A percentile compares a stretch with the other conserved stretches of the same genome.
Evolutionary conservation across 2,888 invertebrate species (phyloP).

Genomic region (Tinea pellionella): DNA sequence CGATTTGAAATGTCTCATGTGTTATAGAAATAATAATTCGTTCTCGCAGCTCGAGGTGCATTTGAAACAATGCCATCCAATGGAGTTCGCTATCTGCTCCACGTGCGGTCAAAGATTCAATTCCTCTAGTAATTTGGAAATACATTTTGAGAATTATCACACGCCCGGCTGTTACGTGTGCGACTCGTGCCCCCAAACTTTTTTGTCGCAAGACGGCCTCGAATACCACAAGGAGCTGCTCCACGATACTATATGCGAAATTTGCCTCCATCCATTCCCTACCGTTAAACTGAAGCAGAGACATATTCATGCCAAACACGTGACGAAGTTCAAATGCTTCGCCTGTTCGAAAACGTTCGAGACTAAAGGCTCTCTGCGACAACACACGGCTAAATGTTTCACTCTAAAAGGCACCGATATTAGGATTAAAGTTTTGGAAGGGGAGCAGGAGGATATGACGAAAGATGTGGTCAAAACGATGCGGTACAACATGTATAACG

Average conservation of each 20-base stretch:
- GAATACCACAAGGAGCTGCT: slow-evolving; percentile 35
- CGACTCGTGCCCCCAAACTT: slow-evolving; percentile 31
- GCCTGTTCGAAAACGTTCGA: slow-evolving; percentile 36
- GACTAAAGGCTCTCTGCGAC: slow-evolving; percentile 39
- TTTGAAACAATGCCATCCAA: slow-evolving; percentile 35
- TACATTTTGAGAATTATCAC: slow-evolving; percentile 36
- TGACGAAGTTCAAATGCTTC: slow-evolving; percentile 38
- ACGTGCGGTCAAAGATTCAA: slow-evolving; percentile 37
- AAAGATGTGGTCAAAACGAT: slow-evolving; percentile 40
- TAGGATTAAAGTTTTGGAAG: neutral
- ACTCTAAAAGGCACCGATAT: neutral
- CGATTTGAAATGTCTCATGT: slow-evolving; percentile 41
- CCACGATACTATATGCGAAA: slow-evolving; percentile 41
- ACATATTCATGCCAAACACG: slow-evolving; percentile 44
- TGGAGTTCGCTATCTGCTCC: slow-evolving; percentile 31
- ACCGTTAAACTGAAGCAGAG: slow-evolving; percentile 32
- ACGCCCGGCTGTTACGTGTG: slow-evolving; percentile 33
- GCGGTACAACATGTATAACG: slow-evolving; percentile 35
- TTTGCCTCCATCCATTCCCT: slow-evolving; percentile 41
- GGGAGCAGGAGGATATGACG: neutral
- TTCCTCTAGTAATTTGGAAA: slow-evolving; percentile 37
- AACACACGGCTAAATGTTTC: slow-evolving; percentile 38
- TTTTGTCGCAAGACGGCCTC: slow-evolving; percentile 28
- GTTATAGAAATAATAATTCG: slow-evolving; percentile 31
- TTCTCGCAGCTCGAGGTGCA: slow-evolving; percentile 40